A percentile compares a stretch with the other conserved stretches of the same genome.
Evolutionary conservation across 2,113 vertebrate species (phyloP).

Genomic region (Notarius lentiginosus): DNA sequence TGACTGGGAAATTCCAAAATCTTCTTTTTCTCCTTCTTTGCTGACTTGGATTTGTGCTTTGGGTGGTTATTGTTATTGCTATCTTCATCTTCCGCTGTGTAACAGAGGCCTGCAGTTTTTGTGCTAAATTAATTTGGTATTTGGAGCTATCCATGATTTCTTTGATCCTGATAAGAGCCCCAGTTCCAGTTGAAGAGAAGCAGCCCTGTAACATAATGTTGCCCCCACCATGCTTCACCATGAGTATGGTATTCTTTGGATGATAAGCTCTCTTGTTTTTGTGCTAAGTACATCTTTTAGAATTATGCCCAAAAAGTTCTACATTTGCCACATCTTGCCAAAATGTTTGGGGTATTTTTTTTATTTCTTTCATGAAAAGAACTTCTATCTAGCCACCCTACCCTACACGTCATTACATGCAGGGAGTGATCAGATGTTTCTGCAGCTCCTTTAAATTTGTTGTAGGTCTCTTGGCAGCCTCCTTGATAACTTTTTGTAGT

Average conservation of each 20-base stretch:
- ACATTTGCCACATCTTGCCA: background rate
- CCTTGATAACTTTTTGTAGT: background rate
- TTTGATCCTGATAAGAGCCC: background rate
- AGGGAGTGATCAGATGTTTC: background rate
- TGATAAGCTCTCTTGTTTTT: background rate
- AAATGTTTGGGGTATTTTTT: background rate
- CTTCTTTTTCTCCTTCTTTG: background rate
- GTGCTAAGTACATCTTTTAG: too few relatives aligned
- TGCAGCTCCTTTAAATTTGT: background rate
- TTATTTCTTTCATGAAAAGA: background rate
- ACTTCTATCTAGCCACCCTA: background rate
- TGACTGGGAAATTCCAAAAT: background rate
- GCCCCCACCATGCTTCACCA: background rate
- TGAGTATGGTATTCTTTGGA: background rate
- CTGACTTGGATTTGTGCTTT: background rate
- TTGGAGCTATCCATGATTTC: background rate
- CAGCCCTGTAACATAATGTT: background rate
- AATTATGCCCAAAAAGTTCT: background rate
- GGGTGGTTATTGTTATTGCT: too few relatives aligned
- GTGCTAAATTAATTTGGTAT: too few relatives aligned
- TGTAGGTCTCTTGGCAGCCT: background rate
- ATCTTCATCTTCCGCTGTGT: too few relatives aligned
- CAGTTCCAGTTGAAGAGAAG: background rate
- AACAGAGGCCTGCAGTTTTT: too few relatives aligned
- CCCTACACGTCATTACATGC: background rate